These are phyloP conservation scores for Apocrypta bakeri DNA, from an alignment of 1,140 invertebrate genomes.

Conservation along the genomic window DNA sequence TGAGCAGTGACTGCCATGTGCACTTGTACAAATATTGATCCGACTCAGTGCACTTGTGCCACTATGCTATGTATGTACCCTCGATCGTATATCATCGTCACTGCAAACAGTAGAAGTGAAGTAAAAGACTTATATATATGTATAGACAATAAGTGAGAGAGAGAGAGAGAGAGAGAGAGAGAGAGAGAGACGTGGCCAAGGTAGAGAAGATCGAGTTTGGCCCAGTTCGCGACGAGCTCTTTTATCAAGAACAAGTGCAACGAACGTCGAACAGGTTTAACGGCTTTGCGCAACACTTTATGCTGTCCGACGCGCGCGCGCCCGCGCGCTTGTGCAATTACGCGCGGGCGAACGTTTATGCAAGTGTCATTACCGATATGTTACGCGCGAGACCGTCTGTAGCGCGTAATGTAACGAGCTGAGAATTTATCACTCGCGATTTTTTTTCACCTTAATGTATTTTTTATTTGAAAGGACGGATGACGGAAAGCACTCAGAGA, in stretches of 20 bases:
- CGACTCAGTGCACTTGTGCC: neutral
- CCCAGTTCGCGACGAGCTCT: neutral
- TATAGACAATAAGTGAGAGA: too few species aligned
- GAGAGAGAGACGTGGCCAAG: neutral
- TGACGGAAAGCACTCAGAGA: neutral
- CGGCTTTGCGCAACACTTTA: slow-evolving; percentile 24
- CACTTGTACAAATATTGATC: neutral
- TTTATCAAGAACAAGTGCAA: slow-evolving; percentile 15
- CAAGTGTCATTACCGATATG: slow-evolving; percentile 21
- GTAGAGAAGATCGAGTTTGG: slow-evolving; percentile 6
- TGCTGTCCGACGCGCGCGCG: neutral
- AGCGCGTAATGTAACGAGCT: neutral
- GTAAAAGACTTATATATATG: too few species aligned
- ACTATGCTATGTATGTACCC: too few species aligned
- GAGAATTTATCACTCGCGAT: slow-evolving; percentile 9
- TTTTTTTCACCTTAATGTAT: neutral
- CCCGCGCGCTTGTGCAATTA: neutral
- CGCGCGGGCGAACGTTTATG: slow-evolving; percentile 2
- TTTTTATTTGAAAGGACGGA: too few species aligned
- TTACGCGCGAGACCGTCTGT: neutral
- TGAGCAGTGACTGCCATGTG: neutral
- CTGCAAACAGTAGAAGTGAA: too few species aligned
- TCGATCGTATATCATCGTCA: too few species aligned
- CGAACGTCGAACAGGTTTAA: slow-evolving; percentile 16
- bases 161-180: too few species aligned